These are phyloP conservation scores for Platycheirus rosarum DNA, from an alignment of 2,888 invertebrate genomes.

Conservation along the genomic window DNA sequence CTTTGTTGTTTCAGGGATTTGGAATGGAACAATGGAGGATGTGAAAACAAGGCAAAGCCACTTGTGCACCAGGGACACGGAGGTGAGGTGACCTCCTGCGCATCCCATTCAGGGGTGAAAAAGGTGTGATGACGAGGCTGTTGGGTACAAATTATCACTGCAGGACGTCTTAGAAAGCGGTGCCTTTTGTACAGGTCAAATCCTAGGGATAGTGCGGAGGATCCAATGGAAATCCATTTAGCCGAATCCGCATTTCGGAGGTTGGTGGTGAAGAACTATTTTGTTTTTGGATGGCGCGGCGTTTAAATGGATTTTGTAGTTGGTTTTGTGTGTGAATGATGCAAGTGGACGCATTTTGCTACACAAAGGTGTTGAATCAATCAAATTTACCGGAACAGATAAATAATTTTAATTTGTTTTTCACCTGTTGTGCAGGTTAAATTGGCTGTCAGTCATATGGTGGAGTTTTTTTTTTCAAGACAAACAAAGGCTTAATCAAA, in stretches of 20 bases:
- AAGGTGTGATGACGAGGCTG: constrained; percentile 77
- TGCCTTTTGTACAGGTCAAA: constrained; percentile 73
- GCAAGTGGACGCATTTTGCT: constrained; percentile 12
- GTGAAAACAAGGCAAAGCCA: constrained; percentile 42
- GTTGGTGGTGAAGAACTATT: constrained; percentile 26
- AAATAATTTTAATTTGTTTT: constrained; percentile 65
- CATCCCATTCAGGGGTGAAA: constrained; percentile 66
- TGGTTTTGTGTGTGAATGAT: constrained; percentile 5
- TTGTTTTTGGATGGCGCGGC: neutral
- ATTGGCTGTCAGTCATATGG: neutral
- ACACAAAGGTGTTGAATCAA: constrained; percentile 63
- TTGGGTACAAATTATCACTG: constrained; percentile 77
- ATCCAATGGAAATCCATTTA: constrained; percentile 47
- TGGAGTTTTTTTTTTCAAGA: neutral
- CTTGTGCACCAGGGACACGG: constrained; percentile 44
- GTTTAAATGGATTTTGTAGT: neutral
- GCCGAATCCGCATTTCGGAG: constrained; percentile 18
- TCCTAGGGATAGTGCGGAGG: constrained; percentile 32
- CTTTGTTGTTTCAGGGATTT: constrained; percentile 36
- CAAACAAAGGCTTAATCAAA: neutral
- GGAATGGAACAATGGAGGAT: constrained; percentile 35
- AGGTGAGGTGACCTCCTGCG: constrained; percentile 62
- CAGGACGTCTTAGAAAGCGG: constrained; percentile 76
- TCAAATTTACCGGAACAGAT: constrained; percentile 48
- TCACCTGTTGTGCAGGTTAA: constrained; percentile 61